A percentile compares a stretch with the other conserved stretches of the same genome.
phyloP scores from a whole-genome alignment of 2,797 vertebrate species.

The Chelon labrosus region DNA sequence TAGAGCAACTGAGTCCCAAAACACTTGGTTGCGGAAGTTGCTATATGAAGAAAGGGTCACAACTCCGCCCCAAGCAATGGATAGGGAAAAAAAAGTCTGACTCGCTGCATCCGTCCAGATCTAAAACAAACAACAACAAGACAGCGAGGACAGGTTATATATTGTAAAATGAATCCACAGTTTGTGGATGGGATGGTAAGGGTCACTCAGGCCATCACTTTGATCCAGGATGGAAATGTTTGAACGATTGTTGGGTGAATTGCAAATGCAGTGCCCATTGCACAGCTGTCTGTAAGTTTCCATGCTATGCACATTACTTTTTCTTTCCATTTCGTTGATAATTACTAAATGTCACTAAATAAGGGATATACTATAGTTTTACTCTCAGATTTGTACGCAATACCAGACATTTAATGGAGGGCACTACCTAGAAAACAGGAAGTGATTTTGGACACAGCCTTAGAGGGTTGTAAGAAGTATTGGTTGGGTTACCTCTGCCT shows the following conservation, averaged over 20 bases:
- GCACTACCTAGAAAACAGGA: not conserved
- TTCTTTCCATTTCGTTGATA: too few species aligned
- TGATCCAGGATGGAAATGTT: not conserved
- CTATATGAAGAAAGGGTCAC: conserved; percentile 94
- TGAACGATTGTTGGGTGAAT: not conserved
- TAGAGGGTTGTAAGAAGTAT: not conserved
- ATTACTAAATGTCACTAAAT: too few species aligned
- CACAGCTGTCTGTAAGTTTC: too few species aligned
- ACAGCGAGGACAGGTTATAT: not conserved
- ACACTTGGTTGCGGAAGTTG: conserved; percentile 95
- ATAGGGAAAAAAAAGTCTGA: conserved; percentile 95
- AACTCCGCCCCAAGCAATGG: conserved; percentile 91
- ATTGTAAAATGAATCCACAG: not conserved
- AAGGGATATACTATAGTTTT: too few species aligned
- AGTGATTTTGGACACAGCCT: not conserved
- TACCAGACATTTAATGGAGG: not conserved
- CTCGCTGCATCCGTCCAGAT: conserved; percentile 97
- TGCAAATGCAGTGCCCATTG: not conserved
- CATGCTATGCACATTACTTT: too few species aligned
- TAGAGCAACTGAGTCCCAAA: conserved; percentile 89
- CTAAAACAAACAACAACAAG: conserved; percentile 57
- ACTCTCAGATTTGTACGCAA: too few species aligned
- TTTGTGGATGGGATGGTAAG: not conserved
- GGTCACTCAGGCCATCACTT: not conserved
- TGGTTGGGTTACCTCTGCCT: conserved; percentile 84